Evolutionary conservation across 2,113 vertebrate species (phyloP), one percentile per base, ranked within the genome.

Genomic region (Ramphastos sulfuratus): DNA sequence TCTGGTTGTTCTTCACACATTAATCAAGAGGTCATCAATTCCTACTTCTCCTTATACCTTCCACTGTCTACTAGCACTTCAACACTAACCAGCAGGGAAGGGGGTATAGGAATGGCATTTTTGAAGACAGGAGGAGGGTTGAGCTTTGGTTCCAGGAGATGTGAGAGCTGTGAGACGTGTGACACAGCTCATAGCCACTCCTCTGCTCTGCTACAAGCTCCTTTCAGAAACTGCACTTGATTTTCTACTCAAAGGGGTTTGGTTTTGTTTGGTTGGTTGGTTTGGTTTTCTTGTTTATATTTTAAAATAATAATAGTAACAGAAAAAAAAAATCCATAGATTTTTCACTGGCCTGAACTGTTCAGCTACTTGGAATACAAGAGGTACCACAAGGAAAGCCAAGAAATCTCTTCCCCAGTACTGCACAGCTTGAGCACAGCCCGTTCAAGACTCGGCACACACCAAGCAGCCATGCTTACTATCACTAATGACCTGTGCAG

Each of bases 401-500:
- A 89, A 84, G 74, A 87, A 85, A 77, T 44, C 23, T 73, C 72
- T 39, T 74, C 31, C 37, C 60, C 56, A 60, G n/a, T 71, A 46
- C 27, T 66, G 72, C 75, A 87, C 54, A 83, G 75, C 64, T 90
- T 80, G 64, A 92, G 37, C 63, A 63, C 6, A 87, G 77, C 69
- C 65, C 60, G 50, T 95, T 94, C 85, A 94, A 94, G 85, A 94
- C 72, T 54, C 82, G 58, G 65, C 54, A 78, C 16, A 37, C 58
- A 81, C 63, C 39, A 78, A 48, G 70, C 90, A 95, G 61, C 84
- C 80, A 75, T 15, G 79, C 54, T 83, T 78, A 50, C 69, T 37
- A 55, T 76, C 61, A 82, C 80, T 90, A 94, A 94, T 56, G 60
- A 90, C 56, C 70, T 82, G 48, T 74, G 83, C 35, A 80, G 73